Percentiles rank a stretch among this genome's conserved stretches.
phyloP scores from a whole-genome alignment of 2,797 vertebrate genomes.

The Propithecus deckenii region DNA sequence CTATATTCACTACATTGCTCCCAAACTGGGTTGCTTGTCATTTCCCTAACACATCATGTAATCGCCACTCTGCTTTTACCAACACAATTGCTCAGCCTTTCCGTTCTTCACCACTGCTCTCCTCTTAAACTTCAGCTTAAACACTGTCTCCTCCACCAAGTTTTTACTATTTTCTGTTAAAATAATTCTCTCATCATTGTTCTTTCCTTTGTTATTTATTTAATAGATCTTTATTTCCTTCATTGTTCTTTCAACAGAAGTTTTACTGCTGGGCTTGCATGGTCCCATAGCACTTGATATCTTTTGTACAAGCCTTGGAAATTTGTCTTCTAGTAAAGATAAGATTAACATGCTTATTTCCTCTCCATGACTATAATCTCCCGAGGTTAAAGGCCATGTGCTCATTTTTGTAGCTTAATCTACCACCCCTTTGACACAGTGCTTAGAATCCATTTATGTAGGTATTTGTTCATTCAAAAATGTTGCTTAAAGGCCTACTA shows the following conservation, averaged over 20 bases:
- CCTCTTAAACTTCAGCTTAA: not conserved
- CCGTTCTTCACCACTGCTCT: not conserved
- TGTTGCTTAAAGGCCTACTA: not conserved
- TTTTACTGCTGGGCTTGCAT: not conserved
- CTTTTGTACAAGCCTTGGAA: not conserved
- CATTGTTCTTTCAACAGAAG: conserved; percentile 1
- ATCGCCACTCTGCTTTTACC: not conserved
- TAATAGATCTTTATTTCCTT: not conserved
- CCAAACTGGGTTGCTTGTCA: not conserved
- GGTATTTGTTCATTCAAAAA: not conserved
- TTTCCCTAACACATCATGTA: not conserved
- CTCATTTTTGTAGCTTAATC: conserved; percentile 1
- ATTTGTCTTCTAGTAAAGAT: not conserved
- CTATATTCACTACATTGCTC: not conserved
- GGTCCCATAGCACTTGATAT: not conserved
- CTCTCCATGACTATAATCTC: not conserved
- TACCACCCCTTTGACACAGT: not conserved
- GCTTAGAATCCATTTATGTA: not conserved
- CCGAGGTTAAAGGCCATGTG: conserved; percentile 4
- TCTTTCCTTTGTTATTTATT: not conserved
- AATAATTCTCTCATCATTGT: not conserved
- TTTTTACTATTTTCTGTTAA: not conserved
- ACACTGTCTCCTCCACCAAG: not conserved
- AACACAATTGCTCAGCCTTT: not conserved
- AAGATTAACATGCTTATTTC: not conserved